A percentile compares a stretch with the other conserved stretches of the same genome.
These are phyloP conservation scores for Turritopsis dohrnii DNA, from an alignment of 30 jellyfish, hydroid and myxozoan species.

Conservation along the genomic window DNA sequence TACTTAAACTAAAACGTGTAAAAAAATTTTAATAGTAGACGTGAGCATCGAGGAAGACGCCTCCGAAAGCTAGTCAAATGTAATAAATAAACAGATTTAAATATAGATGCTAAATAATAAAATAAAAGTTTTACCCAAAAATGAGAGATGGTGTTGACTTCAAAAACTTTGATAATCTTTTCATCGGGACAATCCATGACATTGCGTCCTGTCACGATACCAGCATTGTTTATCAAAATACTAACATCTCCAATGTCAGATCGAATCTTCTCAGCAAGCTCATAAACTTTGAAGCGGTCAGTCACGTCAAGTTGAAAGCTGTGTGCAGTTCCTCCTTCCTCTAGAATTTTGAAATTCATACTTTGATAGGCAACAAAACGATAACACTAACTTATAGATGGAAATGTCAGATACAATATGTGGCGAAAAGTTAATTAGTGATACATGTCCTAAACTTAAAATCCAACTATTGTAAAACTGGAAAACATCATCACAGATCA, in stretches of 20 bases:
- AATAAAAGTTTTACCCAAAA: conserved; percentile 55
- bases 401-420: too few relatives aligned
- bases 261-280: conserved; percentile 58
- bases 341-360: background rate
- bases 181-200: conserved; percentile 73
- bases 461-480: too few relatives aligned
- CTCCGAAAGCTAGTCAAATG: too few relatives aligned
- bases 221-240: conserved; percentile 87
- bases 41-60: too few relatives aligned
- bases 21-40: too few relatives aligned
- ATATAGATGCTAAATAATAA: background rate
- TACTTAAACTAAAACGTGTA: too few relatives aligned
- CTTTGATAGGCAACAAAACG: background rate
- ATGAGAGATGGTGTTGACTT: conserved; percentile 79
- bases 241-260: conserved; percentile 71
- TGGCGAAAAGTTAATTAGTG: too few relatives aligned
- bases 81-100: too few relatives aligned
- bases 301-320: conserved; percentile 73
- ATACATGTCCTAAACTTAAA: too few relatives aligned
- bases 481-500: too few relatives aligned
- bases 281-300: conserved; percentile 65
- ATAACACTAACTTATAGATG: too few relatives aligned
- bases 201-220: conserved; percentile 73
- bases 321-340: conserved; percentile 51
- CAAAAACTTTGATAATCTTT: conserved; percentile 49